phyloP scores from a whole-genome alignment of 2,797 vertebrate genomes.

The Lacerta viridis region DNA sequence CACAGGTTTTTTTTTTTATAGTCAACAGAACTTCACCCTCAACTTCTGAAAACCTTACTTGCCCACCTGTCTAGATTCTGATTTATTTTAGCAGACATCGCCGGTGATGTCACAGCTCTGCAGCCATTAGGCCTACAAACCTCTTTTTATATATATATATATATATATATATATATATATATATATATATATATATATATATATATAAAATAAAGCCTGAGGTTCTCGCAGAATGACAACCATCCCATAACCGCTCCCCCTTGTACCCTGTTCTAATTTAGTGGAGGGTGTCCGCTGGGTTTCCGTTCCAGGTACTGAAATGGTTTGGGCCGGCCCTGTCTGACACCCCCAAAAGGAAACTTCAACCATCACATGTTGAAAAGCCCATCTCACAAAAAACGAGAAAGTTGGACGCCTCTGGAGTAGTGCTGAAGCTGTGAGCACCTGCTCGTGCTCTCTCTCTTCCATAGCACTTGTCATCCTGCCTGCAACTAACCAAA shows the following conservation, averaged over 20 bases:
- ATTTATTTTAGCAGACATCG: background rate
- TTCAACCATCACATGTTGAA: background rate
- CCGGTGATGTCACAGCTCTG: background rate
- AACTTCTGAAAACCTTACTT: background rate
- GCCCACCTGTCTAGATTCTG: background rate
- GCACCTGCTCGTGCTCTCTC: background rate
- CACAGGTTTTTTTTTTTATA: background rate
- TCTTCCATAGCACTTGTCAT: too few relatives aligned
- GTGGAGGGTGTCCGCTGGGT: background rate
- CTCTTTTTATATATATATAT: background rate
- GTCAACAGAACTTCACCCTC: too few relatives aligned
- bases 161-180: too few relatives aligned
- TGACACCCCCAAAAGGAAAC: background rate
- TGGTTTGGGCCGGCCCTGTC: background rate
- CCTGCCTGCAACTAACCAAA: background rate
- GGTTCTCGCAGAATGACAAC: background rate
- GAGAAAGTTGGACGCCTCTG: background rate
- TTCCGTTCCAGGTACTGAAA: background rate
- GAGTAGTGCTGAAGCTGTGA: background rate
- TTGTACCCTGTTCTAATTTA: background rate
- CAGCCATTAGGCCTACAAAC: background rate
- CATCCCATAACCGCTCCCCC: too few relatives aligned
- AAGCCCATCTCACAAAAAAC: background rate
- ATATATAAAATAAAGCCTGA: too few relatives aligned
- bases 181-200: too few relatives aligned